Evolutionary conservation across 2,113 vertebrate species (phyloP).

Genomic region (Cololabis saira): DNA sequence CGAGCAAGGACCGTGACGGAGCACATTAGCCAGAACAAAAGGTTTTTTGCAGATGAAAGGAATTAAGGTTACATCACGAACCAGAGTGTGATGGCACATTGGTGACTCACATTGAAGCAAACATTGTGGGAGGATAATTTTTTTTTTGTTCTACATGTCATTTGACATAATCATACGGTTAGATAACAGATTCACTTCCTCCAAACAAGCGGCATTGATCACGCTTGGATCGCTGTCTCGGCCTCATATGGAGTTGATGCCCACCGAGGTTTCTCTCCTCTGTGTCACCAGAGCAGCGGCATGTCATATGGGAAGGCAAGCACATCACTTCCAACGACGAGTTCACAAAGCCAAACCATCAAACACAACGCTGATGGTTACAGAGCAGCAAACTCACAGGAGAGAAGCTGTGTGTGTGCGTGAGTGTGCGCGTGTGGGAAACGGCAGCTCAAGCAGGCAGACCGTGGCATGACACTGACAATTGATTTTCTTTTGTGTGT

Average conservation of each 20-base stretch:
- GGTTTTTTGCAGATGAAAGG: conserved; percentile 40
- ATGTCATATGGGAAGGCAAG: conserved; percentile 38
- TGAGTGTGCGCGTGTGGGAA: neutral
- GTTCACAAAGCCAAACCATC: conserved; percentile 44
- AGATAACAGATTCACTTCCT: conserved; percentile 51
- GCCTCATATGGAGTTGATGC: conserved; percentile 30
- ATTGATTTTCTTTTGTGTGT: conserved; percentile 71
- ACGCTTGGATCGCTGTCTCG: conserved; percentile 45
- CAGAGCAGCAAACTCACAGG: conserved; percentile 34
- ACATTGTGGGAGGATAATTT: conserved; percentile 51
- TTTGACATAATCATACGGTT: conserved; percentile 49
- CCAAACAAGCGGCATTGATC: conserved; percentile 45
- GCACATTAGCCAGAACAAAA: conserved; percentile 52
- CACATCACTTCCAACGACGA: conserved; percentile 38
- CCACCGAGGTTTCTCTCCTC: conserved; percentile 32
- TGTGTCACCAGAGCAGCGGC: conserved; percentile 30
- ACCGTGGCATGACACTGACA: conserved; percentile 46
- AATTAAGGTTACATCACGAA: conserved; percentile 56
- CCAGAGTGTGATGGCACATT: conserved; percentile 41
- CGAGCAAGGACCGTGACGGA: conserved; percentile 37
- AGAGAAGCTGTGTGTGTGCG: conserved; percentile 23
- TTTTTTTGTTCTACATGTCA: conserved; percentile 37
- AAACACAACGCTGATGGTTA: conserved; percentile 35
- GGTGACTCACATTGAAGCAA: conserved; percentile 50
- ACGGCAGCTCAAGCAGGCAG: conserved; percentile 40